Evolutionary conservation across 2,888 invertebrate genomes (phyloP), one percentile per base, ranked within the genome.

Genomic region (Synergus itoensis): DNA sequence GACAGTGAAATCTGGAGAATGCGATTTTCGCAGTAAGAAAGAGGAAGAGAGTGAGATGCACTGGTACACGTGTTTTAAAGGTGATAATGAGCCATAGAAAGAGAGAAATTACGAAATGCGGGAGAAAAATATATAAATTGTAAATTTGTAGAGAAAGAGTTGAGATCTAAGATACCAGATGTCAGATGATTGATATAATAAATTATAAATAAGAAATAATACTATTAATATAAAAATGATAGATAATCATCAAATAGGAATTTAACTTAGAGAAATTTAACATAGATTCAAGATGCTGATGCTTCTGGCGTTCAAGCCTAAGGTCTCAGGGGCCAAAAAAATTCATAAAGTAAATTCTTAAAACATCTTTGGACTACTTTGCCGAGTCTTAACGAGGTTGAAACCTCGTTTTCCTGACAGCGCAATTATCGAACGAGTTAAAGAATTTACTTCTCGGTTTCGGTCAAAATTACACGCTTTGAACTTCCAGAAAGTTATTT

Each of bases 361-460:
- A n/a, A 53, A 9, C 8, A 53, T n/a, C 53, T 80, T 85, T 80
- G 85, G 84, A 79, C 85, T 82, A 85, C 85, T 85, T 85, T 81
- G 73, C 40, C 60, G 67, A 78, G 81, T 75, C 53, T 77, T 81
- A 84, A 84, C 62, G 76, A 76, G 76, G 79, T 57, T 62, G 43
- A 69, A 77, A 79, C 73, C 81, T 62, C 79, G 43, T 82, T 77
- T 81, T 75, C 48, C 48, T 73, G 18, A 16, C 21, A 16, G 48
- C 12, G 48, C 12, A 73, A 57, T 36, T 73, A 18, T 36, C 41
- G 21, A 67, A 40, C 16, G n/a, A 40, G 16, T 67, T 36, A 5
- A 40, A 16, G 40, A 43, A 67, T 67, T 43, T 40, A 18, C 21
- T 21, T 67, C 21, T 67, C 16, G 18, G 40, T 18, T 67, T 4